Percentiles rank a stretch among this genome's conserved stretches.
Evolutionary conservation across 2,113 vertebrate species (phyloP).

Genomic region (Dasyornis broadbenti): DNA sequence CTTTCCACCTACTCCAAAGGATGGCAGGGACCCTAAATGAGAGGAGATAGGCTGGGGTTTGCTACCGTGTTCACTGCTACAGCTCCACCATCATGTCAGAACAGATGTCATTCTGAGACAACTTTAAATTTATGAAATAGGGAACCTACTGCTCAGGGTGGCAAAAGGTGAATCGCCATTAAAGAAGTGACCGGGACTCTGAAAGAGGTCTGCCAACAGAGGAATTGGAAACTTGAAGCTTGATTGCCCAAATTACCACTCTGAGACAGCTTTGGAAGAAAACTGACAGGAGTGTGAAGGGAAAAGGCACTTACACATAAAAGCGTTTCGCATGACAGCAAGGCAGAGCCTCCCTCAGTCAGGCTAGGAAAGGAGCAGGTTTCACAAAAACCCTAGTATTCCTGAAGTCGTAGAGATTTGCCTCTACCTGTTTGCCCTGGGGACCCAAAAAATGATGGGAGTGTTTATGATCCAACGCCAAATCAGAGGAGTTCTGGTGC

Average conservation of each 20-base stretch:
- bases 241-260: not conserved
- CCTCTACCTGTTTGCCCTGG: not conserved
- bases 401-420: not conserved
- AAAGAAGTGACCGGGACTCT: constrained; percentile 6
- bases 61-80: not conserved
- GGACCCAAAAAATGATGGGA: not conserved
- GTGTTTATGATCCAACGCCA: not conserved
- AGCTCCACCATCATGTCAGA: not conserved
- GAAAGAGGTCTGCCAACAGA: not conserved
- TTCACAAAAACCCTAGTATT: not conserved
- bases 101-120: not conserved
- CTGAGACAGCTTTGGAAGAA: constrained; percentile 22
- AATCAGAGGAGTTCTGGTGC: not conserved
- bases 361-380: not conserved
- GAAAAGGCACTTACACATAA: not conserved
- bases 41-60: not conserved
- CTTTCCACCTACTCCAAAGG: not conserved
- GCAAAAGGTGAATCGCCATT: not conserved
- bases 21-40: not conserved
- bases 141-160: not conserved
- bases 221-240: constrained; percentile 1
- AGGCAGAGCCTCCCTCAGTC: not conserved
- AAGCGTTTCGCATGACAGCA: not conserved
- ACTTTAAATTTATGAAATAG: constrained; percentile 15
- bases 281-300: not conserved